Conservation (phyloP, 2,888 invertebrate species). For the Periphyllus acericola region DNA sequence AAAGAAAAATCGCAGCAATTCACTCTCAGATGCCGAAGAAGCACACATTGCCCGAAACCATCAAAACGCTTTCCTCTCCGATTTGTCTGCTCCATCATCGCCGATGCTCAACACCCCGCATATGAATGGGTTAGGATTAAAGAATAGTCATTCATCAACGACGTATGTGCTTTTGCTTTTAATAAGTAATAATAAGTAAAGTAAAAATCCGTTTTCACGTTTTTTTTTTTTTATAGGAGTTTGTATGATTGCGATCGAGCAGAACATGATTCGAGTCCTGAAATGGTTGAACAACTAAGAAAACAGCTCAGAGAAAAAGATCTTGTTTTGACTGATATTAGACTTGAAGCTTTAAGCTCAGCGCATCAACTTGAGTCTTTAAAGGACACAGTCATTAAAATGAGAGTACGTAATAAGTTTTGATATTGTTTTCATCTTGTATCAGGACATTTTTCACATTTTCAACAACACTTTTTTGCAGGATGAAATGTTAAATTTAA, state of each 20-base stretch:
- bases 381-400: constrained; percentile 95
- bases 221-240: constrained; percentile 33
- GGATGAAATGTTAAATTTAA: constrained; percentile 96
- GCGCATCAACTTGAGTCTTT: constrained; percentile 97
- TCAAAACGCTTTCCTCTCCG: constrained; percentile 66
- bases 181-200: neutral
- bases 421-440: neutral
- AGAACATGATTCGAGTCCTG: constrained; percentile 65
- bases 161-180: constrained; percentile 67
- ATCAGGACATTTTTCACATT: neutral
- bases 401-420: constrained; percentile 77
- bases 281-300: constrained; percentile 81
- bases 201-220: neutral
- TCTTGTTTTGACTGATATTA: constrained; percentile 93
- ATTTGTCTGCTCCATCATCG: constrained; percentile 71
- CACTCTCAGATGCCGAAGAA: constrained; percentile 70
- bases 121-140: constrained; percentile 65
- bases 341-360: constrained; percentile 94
- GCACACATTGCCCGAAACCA: constrained; percentile 65
- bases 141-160: constrained; percentile 69
- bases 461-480: constrained; percentile 68
- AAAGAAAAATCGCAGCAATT: constrained; percentile 72
- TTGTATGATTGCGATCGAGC: constrained; percentile 62
- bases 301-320: constrained; percentile 96
- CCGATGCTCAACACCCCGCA: constrained; percentile 69